Evolutionary conservation across 2,888 invertebrate species (phyloP).

Genomic region (Ypsolopha scabrella): DNA sequence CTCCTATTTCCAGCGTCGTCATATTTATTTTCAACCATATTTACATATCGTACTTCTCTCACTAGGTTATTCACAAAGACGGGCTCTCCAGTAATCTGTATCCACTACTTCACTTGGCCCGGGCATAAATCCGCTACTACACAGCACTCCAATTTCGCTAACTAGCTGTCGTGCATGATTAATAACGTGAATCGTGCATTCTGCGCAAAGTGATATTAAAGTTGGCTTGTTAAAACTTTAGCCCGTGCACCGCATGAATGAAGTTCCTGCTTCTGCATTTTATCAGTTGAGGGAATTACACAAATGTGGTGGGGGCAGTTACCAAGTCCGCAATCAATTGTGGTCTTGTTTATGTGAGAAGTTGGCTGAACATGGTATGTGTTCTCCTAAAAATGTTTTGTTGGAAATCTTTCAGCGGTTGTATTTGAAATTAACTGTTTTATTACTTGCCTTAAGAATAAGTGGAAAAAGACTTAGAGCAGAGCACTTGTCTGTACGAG

Average conservation of each 20-base stretch:
- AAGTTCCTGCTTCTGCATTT: constrained; percentile 21
- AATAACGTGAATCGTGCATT: constrained; percentile 65
- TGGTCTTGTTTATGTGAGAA: too few relatives aligned
- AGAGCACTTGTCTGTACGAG: too few relatives aligned
- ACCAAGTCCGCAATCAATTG: too few relatives aligned
- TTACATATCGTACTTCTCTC: neutral
- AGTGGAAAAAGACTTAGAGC: too few relatives aligned
- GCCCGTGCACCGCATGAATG: constrained; percentile 45
- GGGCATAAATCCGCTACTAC: constrained; percentile 7
- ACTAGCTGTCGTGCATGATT: constrained; percentile 66
- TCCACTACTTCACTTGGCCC: constrained; percentile 1
- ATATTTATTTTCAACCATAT: too few relatives aligned
- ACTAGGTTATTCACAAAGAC: neutral
- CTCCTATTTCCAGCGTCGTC: too few relatives aligned
- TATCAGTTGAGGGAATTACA: neutral
- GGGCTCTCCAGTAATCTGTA: neutral
- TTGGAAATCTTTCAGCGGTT: too few relatives aligned
- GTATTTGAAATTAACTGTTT: too few relatives aligned
- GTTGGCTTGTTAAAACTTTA: constrained; percentile 70
- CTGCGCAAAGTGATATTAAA: constrained; percentile 65
- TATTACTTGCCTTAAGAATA: too few relatives aligned
- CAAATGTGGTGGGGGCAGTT: neutral
- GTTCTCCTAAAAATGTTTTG: too few relatives aligned
- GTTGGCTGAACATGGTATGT: too few relatives aligned
- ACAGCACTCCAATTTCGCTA: constrained; percentile 51